Conservation (phyloP, 2,113 vertebrate species). For the Cyprinodon tularosa region DNA sequence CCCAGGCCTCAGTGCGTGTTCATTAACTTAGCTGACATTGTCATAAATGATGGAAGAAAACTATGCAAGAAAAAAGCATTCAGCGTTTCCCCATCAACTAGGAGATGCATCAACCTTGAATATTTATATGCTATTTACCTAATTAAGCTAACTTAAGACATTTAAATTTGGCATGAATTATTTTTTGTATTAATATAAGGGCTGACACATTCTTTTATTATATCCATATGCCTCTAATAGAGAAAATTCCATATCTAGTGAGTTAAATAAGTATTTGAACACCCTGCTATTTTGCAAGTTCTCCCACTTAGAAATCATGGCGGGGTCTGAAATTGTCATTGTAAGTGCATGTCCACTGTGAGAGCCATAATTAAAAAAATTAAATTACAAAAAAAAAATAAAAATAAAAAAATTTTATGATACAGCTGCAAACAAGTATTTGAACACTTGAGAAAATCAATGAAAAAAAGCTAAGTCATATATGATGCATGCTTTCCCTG, state of each 20-base stretch:
- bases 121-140: constrained; percentile 8
- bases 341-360: too few species aligned
- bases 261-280: too few species aligned
- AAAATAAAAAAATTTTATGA: too few species aligned
- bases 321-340: too few species aligned
- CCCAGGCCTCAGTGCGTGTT: constrained; percentile 22
- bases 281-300: too few species aligned
- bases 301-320: too few species aligned
- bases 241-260: neutral
- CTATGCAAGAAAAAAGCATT: constrained; percentile 40
- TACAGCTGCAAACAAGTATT: too few species aligned
- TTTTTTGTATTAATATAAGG: neutral
- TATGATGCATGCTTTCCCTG: too few species aligned
- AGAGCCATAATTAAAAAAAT: too few species aligned
- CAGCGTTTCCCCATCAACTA: neutral
- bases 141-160: constrained; percentile 16
- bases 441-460: too few species aligned
- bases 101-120: constrained; percentile 13
- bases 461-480: too few species aligned
- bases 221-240: neutral
- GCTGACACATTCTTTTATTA: neutral
- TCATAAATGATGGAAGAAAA: constrained; percentile 36
- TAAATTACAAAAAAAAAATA: too few species aligned
- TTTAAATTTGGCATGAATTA: constrained; percentile 3
- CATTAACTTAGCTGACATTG: constrained; percentile 18